Conservation (phyloP, 2,113 vertebrate species). For the Campylorhamphus procurvoides region DNA sequence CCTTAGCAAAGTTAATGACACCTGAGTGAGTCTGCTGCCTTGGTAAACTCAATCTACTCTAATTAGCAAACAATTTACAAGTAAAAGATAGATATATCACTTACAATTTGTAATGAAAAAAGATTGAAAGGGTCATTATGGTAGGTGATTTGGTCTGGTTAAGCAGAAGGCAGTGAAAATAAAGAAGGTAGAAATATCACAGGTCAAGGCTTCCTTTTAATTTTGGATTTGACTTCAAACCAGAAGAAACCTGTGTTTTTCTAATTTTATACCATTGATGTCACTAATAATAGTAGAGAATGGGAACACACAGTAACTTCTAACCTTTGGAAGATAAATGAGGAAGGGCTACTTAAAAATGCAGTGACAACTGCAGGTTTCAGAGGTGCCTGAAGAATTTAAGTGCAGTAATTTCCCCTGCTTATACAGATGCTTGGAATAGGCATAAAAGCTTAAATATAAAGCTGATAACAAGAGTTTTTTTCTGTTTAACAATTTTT, state of each 20-base stretch:
- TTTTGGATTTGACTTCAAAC: neutral
- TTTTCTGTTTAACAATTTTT: neutral
- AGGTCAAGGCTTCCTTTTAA: neutral
- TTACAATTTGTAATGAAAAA: neutral
- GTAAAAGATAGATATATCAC: neutral
- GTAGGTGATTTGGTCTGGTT: neutral
- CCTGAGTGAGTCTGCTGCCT: neutral
- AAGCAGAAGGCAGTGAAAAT: neutral
- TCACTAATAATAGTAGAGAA: neutral
- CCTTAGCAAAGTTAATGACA: slow-evolving; percentile 37
- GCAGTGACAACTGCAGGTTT: neutral
- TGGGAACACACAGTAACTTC: neutral
- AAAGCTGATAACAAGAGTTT: neutral
- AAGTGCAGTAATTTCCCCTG: neutral
- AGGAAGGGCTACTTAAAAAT: neutral
- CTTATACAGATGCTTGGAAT: neutral
- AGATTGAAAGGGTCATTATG: neutral
- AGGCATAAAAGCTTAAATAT: neutral
- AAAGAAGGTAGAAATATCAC: neutral
- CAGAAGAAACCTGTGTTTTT: neutral
- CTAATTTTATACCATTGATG: neutral
- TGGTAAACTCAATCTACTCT: neutral
- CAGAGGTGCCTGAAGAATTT: neutral
- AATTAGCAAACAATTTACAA: neutral
- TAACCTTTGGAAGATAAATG: neutral